Percentiles rank a stretch among this genome's conserved stretches.
Conservation (phyloP, 2,888 invertebrate species). For the Lepidochitona cinerea region DNA sequence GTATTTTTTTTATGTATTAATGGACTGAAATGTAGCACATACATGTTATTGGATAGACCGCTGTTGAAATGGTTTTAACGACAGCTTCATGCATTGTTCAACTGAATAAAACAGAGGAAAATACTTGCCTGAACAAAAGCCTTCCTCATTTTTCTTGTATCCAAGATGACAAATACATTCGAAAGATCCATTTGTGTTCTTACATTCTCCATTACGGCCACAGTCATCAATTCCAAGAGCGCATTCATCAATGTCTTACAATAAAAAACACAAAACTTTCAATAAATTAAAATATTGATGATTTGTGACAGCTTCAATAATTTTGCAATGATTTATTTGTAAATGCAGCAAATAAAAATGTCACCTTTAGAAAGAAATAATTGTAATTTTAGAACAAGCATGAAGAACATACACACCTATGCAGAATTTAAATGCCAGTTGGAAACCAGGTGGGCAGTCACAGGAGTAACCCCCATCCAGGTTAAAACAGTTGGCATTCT, state of each 20-base stretch:
- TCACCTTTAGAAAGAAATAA: too few relatives aligned
- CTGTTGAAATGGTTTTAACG: too few relatives aligned
- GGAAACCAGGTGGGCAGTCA: not conserved
- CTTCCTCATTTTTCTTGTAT: not conserved
- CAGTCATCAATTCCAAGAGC: not conserved
- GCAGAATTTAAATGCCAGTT: not conserved
- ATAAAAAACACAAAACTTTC: too few relatives aligned
- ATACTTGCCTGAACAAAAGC: not conserved
- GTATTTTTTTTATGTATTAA: too few relatives aligned
- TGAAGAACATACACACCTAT: not conserved
- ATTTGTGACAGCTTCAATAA: too few relatives aligned
- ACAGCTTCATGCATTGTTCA: too few relatives aligned
- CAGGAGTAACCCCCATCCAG: not conserved
- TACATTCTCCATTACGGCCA: constrained; percentile 1
- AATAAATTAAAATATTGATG: too few relatives aligned
- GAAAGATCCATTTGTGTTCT: not conserved
- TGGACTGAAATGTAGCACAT: too few relatives aligned
- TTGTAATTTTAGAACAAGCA: not conserved
- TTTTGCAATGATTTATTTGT: too few relatives aligned
- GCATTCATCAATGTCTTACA: not conserved
- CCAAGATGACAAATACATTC: constrained; percentile 1
- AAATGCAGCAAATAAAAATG: too few relatives aligned
- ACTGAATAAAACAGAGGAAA: not conserved
- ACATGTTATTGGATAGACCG: too few relatives aligned
- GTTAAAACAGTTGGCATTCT: not conserved